Evolutionary conservation across 2,113 vertebrate species (phyloP), one percentile per base, ranked within the genome.

Genomic region (Rhinolophus ferrumequinum): DNA sequence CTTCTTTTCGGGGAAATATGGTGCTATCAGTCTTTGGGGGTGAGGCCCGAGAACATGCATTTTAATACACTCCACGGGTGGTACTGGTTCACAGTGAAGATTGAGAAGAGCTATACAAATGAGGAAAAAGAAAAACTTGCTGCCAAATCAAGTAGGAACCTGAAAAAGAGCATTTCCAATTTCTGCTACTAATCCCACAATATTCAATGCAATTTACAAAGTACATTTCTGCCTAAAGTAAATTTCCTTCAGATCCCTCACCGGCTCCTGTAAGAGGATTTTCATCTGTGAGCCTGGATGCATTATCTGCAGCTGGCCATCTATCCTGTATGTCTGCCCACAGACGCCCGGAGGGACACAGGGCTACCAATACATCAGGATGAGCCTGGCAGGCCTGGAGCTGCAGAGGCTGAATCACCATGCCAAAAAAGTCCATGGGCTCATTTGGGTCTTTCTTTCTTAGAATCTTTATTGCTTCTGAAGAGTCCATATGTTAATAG

Each of bases 191-290:
- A 64, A 92, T 66, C 76, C 52, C 10, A 62, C 80, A 76, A 64
- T 1, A 5, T n/a, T 94, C 62, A 38, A 22, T 70, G 28, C 81
- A 72, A 94, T 82, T 73, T 84, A 88, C 79, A 91, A 83, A 91
- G 38, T 77, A 75, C 83, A 93, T 93, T 88, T 19, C 16, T 93
- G 22, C 73, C 69, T 86, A 19, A 90, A 70, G 75, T 58, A 88
- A 62, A 83, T 90, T 72, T 89, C 22, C 56, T 86, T 22, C 16
- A 28, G 33, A 16, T 33, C 47, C 60, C 26, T 47, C 2, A 0
- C 60, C 0, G 30, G n/a, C 94, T 87, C 24, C 30, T 30, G 9
- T 73, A 67, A 54, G 64, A 38, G 28, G 28, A 90, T 73, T 79
- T 47, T 47, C 76, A 15, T 79, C 50, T 7, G 5, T 35, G 54